Conservation (phyloP, 2,113 vertebrate species). For the Damaliscus lunatus region DNA sequence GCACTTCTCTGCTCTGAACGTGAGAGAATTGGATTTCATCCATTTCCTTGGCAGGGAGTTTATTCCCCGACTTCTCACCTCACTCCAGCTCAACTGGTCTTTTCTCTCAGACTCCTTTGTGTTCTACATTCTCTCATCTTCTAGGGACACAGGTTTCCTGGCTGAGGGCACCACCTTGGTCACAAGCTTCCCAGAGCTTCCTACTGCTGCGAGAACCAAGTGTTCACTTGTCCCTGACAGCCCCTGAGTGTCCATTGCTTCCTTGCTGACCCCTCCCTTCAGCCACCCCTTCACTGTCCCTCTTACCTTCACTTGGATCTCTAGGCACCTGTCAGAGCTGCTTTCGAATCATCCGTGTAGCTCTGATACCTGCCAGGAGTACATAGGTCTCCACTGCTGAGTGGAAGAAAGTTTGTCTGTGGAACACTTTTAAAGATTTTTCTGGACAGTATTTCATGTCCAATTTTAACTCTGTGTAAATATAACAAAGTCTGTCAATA, state of each 20-base stretch:
- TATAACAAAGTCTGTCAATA: slow-evolving; percentile 3
- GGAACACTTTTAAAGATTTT: not conserved
- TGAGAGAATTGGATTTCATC: not conserved
- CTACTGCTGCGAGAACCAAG: not conserved
- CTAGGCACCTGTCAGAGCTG: not conserved
- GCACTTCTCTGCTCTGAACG: not conserved
- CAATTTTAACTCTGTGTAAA: not conserved
- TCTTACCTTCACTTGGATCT: no score
- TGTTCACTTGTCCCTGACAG: not conserved
- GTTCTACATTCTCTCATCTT: not conserved
- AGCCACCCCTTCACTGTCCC: not conserved
- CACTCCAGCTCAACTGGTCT: not conserved
- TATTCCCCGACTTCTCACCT: not conserved
- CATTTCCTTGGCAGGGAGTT: not conserved
- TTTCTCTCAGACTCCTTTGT: not conserved
- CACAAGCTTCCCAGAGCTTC: not conserved
- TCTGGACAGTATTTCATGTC: not conserved
- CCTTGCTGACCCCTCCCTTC: not conserved
- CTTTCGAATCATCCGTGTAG: not conserved
- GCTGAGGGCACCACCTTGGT: rapidly evolving
- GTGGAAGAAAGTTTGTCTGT: not conserved
- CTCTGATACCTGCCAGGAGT: not conserved
- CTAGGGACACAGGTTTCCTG: no score
- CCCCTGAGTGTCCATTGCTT: rapidly evolving
- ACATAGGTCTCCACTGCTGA: not conserved